Evolutionary conservation across 2,113 vertebrate genomes (phyloP).

Genomic region (Ailuropoda melanoleuca): DNA sequence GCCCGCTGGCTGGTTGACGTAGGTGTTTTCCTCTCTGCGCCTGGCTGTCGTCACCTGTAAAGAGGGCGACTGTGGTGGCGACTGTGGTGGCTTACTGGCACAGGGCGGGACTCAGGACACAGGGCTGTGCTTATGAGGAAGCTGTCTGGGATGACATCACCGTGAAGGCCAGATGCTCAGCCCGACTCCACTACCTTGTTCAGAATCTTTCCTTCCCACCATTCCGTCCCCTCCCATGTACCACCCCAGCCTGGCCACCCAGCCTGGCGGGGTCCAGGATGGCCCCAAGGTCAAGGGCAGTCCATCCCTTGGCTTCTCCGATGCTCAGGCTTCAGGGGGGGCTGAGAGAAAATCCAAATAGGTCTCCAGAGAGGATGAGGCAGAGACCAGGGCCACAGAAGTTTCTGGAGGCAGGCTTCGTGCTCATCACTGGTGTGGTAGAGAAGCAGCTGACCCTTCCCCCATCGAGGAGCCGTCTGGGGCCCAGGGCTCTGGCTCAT

Average conservation of each 20-base stretch:
- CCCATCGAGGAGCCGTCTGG: rapidly evolving
- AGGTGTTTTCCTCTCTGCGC: not conserved
- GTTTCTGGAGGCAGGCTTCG: not conserved
- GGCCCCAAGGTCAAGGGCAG: not conserved
- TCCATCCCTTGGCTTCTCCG: not conserved
- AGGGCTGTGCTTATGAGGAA: not conserved
- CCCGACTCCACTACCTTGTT: not conserved
- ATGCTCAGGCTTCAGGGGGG: not conserved
- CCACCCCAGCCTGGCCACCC: not conserved
- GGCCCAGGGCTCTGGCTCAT: not conserved
- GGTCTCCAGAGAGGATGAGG: not conserved
- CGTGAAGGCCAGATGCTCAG: not conserved
- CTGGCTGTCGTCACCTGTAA: not conserved
- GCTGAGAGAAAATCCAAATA: not conserved
- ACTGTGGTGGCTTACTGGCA: not conserved
- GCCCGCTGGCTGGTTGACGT: not conserved
- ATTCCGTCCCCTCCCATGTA: rapidly evolving
- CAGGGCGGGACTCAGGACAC: not conserved
- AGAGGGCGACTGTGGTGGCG: not conserved
- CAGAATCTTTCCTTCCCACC: no score
- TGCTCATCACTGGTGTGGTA: not conserved
- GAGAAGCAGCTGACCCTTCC: not conserved
- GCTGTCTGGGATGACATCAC: not conserved
- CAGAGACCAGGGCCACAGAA: not conserved
- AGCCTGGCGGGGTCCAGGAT: not conserved